Conservation (phyloP, 2,888 invertebrate genomes). For the Lydus trimaculatus region DNA sequence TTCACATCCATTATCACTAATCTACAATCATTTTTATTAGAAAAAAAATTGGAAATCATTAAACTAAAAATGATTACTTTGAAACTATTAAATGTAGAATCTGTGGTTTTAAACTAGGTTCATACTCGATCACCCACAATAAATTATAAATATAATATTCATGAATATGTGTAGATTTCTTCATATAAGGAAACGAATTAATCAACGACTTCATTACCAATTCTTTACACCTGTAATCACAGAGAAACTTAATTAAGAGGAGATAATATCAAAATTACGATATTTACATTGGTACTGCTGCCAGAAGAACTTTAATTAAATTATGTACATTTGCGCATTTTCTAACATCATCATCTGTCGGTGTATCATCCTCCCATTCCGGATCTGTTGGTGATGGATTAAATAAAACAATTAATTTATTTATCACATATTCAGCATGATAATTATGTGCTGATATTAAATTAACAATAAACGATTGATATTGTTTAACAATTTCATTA, state of each 20-base stretch:
- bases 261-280: no score
- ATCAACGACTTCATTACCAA: slow-evolving; percentile 71
- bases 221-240: slow-evolving; percentile 71
- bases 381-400: slow-evolving; percentile 63
- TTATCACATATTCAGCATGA: slow-evolving; percentile 69
- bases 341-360: slow-evolving; percentile 63
- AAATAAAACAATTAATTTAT: slow-evolving; percentile 69
- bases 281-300: slow-evolving; percentile 67
- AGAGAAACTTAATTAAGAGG: slow-evolving; percentile 23
- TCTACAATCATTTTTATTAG: slow-evolving; percentile 65
- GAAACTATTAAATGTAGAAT: slow-evolving; percentile 78
- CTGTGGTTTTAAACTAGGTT: slow-evolving; percentile 73
- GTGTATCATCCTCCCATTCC: slow-evolving; percentile 69
- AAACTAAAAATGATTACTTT: slow-evolving; percentile 65
- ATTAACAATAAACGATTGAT: slow-evolving; percentile 71
- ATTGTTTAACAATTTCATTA: slow-evolving; percentile 63
- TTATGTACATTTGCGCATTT: slow-evolving; percentile 71
- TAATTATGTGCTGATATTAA: slow-evolving; percentile 73
- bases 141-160: slow-evolving; percentile 81
- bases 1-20: slow-evolving; percentile 79
- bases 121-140: slow-evolving; percentile 77
- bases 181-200: slow-evolving; percentile 79
- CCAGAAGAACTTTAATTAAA: slow-evolving; percentile 58
- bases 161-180: slow-evolving; percentile 71
- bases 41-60: slow-evolving; percentile 11